Evolutionary conservation across 2,888 invertebrate genomes (phyloP), one percentile per base, ranked within the genome.

Genomic region (Cremastinae sp.): DNA sequence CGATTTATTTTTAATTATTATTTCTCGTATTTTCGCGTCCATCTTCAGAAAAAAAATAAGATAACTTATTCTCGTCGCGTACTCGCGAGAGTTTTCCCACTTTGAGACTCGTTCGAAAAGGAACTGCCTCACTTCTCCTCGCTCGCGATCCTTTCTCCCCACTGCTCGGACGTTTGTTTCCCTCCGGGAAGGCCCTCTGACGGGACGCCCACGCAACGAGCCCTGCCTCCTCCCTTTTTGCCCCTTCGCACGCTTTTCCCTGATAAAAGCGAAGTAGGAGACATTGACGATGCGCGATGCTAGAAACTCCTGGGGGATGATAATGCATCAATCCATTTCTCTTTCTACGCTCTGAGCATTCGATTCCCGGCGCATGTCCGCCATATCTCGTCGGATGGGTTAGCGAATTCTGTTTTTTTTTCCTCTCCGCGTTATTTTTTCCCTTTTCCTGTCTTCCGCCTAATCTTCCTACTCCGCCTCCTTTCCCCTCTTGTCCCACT

Each of bases 261-360:
- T 43, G 8, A 14, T 14, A 55, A 41, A 10, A 39, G 35, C 41
- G 41, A 49, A 9, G 69, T 35, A 65, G 69, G 64, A 65, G 69
- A 70, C 64, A 70, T 64, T 53, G 74, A 69, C 49, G 74, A 70
- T 74, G 74, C 74, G 74, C 74, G 45, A 59, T 28, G 37, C 55
- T 43, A 62, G 49, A 18, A 39, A 41, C 49, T 62, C 55, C 62
- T 62, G 18, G 61, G 55, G 53, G 61, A 68, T 66, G 65, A 59
- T 53, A 39, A 74, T 68, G 74, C 74, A 74, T 56, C 75, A 64
- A 62, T 51, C 61, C 51, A 62, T 75, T 37, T 43, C 28, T 8
- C 10, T 58, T 72, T 72, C 61, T 77, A 61, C 41, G 39, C 75
- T 53, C 47, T 58, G 41, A 65, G 43, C 28, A 43, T 64, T 51